Evolutionary conservation across 2,888 invertebrate genomes (phyloP).

Genomic region (Diplolepis rosae): DNA sequence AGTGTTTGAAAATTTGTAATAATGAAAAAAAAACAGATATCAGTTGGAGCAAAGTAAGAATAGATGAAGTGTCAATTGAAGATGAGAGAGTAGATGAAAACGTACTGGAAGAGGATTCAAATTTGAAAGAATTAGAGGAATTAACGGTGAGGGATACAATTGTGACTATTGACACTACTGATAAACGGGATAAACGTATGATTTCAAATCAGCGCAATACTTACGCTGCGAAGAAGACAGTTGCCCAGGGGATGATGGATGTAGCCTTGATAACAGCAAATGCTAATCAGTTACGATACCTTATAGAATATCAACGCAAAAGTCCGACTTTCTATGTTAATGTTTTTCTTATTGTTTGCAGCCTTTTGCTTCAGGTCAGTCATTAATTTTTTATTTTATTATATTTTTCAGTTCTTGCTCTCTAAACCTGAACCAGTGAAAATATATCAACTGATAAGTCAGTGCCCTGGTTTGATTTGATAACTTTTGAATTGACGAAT

Average conservation of each 20-base stretch:
- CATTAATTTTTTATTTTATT: not conserved
- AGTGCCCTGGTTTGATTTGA: no score
- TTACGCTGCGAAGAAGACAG: conserved; percentile 78
- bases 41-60: not conserved
- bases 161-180: conserved; percentile 34
- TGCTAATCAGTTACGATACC: conserved; percentile 81
- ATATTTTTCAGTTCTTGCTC: no score
- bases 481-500: no score
- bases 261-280: conserved; percentile 82
- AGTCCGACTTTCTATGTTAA: conserved; percentile 78
- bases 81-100: not conserved
- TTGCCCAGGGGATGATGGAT: conserved; percentile 82
- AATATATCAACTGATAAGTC: no score
- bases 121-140: no score
- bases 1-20: not conserved
- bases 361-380: conserved; percentile 78
- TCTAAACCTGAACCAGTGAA: no score
- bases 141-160: conserved; percentile 4
- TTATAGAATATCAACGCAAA: conserved; percentile 77
- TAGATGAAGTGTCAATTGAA: not conserved
- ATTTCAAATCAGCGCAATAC: conserved; percentile 59
- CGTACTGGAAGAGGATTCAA: not conserved
- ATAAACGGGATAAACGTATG: conserved; percentile 37
- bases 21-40: not conserved
- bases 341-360: conserved; percentile 77